Evolutionary conservation across 1,140 invertebrate genomes (phyloP).

Genomic region (Scaptomyza hsui): DNA sequence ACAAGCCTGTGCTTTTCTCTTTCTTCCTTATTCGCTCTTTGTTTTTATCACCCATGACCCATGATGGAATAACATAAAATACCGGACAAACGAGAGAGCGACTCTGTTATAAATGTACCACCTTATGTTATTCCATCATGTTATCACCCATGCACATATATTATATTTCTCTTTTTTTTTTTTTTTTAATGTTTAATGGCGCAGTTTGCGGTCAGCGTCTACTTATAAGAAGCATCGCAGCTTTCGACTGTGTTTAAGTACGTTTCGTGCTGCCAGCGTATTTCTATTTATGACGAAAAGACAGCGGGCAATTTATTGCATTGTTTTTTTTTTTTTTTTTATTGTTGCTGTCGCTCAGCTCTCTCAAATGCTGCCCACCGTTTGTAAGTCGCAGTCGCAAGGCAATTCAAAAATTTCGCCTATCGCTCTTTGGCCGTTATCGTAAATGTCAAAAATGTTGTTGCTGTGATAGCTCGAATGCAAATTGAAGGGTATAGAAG

Average conservation of each 20-base stretch:
- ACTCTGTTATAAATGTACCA: too few relatives aligned
- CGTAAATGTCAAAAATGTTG: background rate
- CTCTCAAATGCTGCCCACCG: background rate
- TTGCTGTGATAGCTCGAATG: background rate
- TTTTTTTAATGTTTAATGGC: constrained; percentile 32
- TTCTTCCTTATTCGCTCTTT: background rate
- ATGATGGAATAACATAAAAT: too few relatives aligned
- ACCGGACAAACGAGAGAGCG: too few relatives aligned
- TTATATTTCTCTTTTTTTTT: constrained; percentile 28
- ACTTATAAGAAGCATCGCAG: constrained; percentile 32
- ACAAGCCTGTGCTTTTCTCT: constrained; percentile 16
- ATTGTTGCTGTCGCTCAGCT: background rate
- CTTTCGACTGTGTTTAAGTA: constrained; percentile 22
- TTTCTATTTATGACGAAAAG: constrained; percentile 31
- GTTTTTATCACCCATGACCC: background rate
- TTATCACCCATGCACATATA: constrained; percentile 13
- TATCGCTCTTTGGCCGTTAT: background rate
- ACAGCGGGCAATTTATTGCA: constrained; percentile 11
- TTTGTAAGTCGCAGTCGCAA: background rate
- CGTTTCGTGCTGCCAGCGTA: constrained; percentile 15
- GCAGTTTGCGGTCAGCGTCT: constrained; percentile 10
- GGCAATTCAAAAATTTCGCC: background rate
- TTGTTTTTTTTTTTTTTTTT: background rate
- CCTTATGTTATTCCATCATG: too few relatives aligned
- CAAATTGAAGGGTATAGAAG: background rate